phyloP scores from a whole-genome alignment of 2,113 vertebrate genomes.

The Vidua macroura region DNA sequence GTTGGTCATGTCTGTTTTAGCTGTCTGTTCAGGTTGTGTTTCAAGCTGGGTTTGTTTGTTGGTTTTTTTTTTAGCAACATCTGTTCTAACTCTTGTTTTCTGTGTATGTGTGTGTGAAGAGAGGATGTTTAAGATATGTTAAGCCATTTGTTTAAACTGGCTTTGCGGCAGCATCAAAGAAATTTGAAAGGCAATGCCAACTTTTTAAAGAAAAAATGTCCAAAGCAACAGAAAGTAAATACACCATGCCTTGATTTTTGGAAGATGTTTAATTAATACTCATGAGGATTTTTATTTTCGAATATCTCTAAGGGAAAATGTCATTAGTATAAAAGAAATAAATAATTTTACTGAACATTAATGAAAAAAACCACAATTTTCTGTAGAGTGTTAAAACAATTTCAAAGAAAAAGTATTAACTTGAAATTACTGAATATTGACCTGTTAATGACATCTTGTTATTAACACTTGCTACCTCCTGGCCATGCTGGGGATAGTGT shows the following conservation, averaged over 20 bases:
- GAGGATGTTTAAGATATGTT: not conserved
- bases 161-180: not conserved
- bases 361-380: not conserved
- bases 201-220: not conserved
- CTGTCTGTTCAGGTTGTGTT: not conserved
- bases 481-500: not conserved
- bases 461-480: not conserved
- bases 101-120: not conserved
- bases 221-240: not conserved
- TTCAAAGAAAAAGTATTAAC: not conserved
- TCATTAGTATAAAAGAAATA: not conserved
- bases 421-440: not conserved
- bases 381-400: not conserved
- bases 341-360: not conserved
- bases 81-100: not conserved
- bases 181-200: not conserved
- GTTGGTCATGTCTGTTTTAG: not conserved
- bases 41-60: not conserved
- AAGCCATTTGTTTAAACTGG: not conserved
- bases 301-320: not conserved
- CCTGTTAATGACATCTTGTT: not conserved
- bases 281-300: not conserved
- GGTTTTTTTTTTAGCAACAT: not conserved
- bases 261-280: not conserved
- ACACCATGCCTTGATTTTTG: not conserved